Percentiles rank a stretch among this genome's conserved stretches.
Evolutionary conservation across 2,113 vertebrate genomes (phyloP).

Genomic region (Parotia lawesii): DNA sequence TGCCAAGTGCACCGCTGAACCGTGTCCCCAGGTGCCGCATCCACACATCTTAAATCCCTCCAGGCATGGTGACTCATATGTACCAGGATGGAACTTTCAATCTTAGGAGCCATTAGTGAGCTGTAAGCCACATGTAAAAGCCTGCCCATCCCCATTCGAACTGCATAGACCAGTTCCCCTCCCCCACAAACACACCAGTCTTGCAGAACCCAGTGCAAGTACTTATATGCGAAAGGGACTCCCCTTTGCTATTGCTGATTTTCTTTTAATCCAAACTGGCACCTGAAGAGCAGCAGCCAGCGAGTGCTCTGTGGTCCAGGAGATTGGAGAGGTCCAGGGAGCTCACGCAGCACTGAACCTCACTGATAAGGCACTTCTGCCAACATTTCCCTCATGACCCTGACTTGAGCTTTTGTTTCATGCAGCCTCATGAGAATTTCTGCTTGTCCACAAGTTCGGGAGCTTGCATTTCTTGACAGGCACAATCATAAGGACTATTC

Average conservation of each 20-base stretch:
- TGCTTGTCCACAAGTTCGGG: not conserved
- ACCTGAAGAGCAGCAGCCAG: not conserved
- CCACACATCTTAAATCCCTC: not conserved
- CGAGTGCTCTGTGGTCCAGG: not conserved
- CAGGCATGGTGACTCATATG: not conserved
- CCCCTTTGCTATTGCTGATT: not conserved
- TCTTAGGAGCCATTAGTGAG: not conserved
- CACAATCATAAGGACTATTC: not conserved
- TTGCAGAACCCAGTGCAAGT: not conserved
- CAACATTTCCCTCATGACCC: not conserved
- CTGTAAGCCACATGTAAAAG: not conserved
- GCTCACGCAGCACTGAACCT: not conserved
- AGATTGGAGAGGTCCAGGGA: not conserved
- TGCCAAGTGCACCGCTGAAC: not conserved
- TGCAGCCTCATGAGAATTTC: not conserved
- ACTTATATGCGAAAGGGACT: not conserved
- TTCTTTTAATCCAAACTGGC: not conserved
- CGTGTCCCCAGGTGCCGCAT: not conserved
- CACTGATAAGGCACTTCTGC: not conserved
- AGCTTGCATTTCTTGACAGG: not conserved
- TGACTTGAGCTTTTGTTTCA: not conserved
- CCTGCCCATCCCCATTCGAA: not conserved
- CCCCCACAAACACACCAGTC: not conserved
- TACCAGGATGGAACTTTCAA: not conserved
- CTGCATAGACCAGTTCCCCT: not conserved